These are phyloP conservation scores for Alentia gelatinosa DNA, from an alignment of 2,888 invertebrate species.

Conservation along the genomic window DNA sequence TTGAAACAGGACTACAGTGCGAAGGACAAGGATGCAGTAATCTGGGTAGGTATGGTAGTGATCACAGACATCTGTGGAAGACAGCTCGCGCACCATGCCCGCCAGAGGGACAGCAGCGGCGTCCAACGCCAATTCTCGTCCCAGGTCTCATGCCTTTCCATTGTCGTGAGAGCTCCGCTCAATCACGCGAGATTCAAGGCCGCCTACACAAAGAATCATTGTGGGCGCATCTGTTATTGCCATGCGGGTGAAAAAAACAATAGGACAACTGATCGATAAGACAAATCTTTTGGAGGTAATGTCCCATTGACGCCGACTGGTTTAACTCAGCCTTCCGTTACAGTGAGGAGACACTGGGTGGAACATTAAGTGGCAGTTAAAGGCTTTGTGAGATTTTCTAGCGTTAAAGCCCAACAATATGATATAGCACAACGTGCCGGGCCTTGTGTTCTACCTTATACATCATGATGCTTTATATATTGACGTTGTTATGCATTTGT, in stretches of 20 bases:
- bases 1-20: not conserved
- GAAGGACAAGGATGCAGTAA: not conserved
- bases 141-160: not conserved
- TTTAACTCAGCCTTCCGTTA: not conserved
- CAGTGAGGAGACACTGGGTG: not conserved
- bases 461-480: too few species aligned
- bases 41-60: not conserved
- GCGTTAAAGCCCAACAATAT: too few species aligned
- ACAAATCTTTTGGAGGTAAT: not conserved
- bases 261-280: slow-evolving; percentile 26
- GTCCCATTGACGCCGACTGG: not conserved
- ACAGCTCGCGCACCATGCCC: not conserved
- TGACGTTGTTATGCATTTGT: too few species aligned
- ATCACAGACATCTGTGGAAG: not conserved
- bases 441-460: too few species aligned
- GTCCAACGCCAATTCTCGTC: not conserved
- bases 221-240: not conserved
- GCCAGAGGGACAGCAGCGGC: not conserved
- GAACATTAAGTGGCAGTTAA: too few species aligned
- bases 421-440: too few species aligned
- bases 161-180: slow-evolving; percentile 8
- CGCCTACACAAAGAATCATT: not conserved
- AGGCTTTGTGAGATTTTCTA: too few species aligned
- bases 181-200: slow-evolving; percentile 13
- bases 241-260: not conserved